Conservation (phyloP, 2,797 vertebrate species). For the Xenentodon cancila region DNA sequence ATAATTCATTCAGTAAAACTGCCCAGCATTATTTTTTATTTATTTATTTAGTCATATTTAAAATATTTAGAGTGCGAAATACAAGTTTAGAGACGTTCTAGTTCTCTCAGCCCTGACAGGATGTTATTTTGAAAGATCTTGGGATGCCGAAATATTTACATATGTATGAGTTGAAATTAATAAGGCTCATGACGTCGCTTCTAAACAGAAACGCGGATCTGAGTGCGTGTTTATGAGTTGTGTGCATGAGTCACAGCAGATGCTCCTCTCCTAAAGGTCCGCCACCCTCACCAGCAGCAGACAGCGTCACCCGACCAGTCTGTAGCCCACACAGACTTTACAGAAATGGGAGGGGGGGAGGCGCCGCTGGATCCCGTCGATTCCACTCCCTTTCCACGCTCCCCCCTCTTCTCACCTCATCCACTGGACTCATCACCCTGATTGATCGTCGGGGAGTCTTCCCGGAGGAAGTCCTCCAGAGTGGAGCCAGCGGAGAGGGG, state of each 20-base stretch:
- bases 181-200: constrained; percentile 3
- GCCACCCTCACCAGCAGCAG: constrained; percentile 22
- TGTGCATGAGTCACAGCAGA: constrained; percentile 50
- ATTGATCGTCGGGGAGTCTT: constrained; percentile 60
- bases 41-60: not conserved
- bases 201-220: no score
- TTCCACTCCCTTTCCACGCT: not conserved
- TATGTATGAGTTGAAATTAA: not conserved
- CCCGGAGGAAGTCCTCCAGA: constrained; percentile 50
- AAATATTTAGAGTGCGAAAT: not conserved
- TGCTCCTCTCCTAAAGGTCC: constrained; percentile 37
- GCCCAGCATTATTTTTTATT: not conserved
- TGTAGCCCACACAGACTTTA: constrained; percentile 40
- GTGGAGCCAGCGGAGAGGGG: constrained; percentile 9
- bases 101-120: no score
- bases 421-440: constrained; percentile 48
- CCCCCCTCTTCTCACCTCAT: constrained; percentile 4
- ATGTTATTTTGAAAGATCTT: not conserved
- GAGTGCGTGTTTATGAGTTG: no score
- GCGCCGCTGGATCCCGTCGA: constrained; percentile 25
- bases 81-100: not conserved
- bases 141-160: not conserved
- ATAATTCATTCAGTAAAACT: constrained; percentile 1
- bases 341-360: constrained; percentile 41
- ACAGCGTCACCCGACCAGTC: constrained; percentile 40